A percentile compares a stretch with the other conserved stretches of the same genome.
These are phyloP conservation scores for Phaedon cochleariae DNA, from an alignment of 2,888 invertebrate species.

Conservation along the genomic window DNA sequence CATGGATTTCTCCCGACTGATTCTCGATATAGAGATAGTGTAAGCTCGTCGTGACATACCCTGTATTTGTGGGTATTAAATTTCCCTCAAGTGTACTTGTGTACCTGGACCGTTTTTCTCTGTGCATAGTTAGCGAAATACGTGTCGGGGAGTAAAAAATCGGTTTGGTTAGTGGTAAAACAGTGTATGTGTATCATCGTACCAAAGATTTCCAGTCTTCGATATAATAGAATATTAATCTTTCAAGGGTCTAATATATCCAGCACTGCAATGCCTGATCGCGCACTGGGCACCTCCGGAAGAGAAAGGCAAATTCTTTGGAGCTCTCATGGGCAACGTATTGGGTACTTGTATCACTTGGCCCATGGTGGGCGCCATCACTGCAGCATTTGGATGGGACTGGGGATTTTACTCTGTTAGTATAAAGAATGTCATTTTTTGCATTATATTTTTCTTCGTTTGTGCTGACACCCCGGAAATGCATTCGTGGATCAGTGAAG, in stretches of 20 bases:
- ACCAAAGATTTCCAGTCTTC: too few species aligned
- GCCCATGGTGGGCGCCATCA: constrained; percentile 71
- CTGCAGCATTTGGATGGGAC: constrained; percentile 71
- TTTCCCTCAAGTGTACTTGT: too few species aligned
- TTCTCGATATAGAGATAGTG: too few species aligned
- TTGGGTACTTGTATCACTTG: constrained; percentile 76
- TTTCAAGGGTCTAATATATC: constrained; percentile 61
- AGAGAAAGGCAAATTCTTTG: constrained; percentile 76
- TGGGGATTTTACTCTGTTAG: constrained; percentile 68
- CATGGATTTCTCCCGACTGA: too few species aligned
- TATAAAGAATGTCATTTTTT: constrained; percentile 66
- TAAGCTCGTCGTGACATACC: too few species aligned
- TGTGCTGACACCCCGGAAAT: constrained; percentile 71
- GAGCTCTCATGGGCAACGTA: constrained; percentile 76
- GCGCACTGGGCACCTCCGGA: constrained; percentile 74
- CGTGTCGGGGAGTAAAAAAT: too few species aligned
- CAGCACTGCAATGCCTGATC: constrained; percentile 70
- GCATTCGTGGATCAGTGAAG: constrained; percentile 69
- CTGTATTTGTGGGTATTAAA: too few species aligned
- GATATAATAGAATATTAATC: background rate
- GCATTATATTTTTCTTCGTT: constrained; percentile 69
- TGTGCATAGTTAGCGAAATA: too few species aligned
- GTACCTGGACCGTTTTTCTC: too few species aligned
- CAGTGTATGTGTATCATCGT: too few species aligned
- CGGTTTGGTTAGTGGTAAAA: too few species aligned